phyloP scores from a whole-genome alignment of 2,888 invertebrate genomes.

The Diarsia rubi region DNA sequence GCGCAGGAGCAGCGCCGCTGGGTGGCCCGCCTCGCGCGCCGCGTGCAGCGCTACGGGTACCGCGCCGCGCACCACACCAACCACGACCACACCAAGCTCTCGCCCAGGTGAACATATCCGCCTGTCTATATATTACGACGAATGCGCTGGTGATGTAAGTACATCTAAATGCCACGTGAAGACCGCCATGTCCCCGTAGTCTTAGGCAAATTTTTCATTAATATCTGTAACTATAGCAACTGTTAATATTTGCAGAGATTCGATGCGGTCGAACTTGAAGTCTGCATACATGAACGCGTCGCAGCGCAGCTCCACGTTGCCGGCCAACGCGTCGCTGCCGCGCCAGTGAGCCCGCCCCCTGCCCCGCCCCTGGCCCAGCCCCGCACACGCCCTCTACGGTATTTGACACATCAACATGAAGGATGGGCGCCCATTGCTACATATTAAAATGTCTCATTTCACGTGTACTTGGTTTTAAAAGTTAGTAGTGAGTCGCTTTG shows the following conservation, averaged over 20 bases:
- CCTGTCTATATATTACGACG: not conserved
- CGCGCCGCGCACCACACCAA: slow-evolving; percentile 95
- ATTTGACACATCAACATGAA: slow-evolving; percentile 41
- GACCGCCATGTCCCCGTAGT: not conserved
- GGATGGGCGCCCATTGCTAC: slow-evolving; percentile 54
- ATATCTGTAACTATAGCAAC: not conserved
- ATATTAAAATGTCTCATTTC: slow-evolving; percentile 56
- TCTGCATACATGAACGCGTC: slow-evolving; percentile 93
- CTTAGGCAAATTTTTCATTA: not conserved
- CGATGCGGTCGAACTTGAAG: slow-evolving; percentile 94
- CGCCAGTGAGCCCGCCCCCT: slow-evolving; percentile 83
- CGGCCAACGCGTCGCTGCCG: slow-evolving; percentile 95
- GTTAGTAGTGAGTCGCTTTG: slow-evolving; percentile 62
- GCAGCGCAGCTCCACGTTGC: slow-evolving; percentile 97
- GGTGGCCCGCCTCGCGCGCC: slow-evolving; percentile 83
- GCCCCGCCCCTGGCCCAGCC: slow-evolving; percentile 18
- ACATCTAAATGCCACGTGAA: not conserved
- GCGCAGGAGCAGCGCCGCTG: slow-evolving; percentile 93
- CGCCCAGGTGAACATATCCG: slow-evolving; percentile 60
- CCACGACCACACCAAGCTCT: slow-evolving; percentile 84
- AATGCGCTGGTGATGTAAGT: not conserved
- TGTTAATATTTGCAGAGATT: slow-evolving; percentile 91
- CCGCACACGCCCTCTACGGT: slow-evolving; percentile 40
- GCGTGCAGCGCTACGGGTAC: slow-evolving; percentile 98
- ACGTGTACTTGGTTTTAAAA: slow-evolving; percentile 60